phyloP scores from a whole-genome alignment of 2,113 vertebrate species.

The Rutilus rutilus region DNA sequence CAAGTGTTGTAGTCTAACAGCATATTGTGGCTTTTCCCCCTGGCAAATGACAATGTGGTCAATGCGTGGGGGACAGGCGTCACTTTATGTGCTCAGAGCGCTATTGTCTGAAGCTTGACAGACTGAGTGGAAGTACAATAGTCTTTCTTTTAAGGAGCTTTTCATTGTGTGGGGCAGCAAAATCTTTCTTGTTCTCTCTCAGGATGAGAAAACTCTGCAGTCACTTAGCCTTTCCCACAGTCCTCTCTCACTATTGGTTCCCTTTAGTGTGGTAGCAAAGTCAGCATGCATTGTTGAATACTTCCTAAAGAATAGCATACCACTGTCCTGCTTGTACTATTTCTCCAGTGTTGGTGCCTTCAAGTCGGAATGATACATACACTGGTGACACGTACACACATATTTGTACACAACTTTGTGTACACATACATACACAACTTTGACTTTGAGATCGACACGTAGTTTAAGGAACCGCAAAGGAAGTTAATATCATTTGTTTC shows the following conservation, averaged over 20 bases:
- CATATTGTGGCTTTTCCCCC: slow-evolving; percentile 33
- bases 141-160: slow-evolving; percentile 77
- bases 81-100: slow-evolving; percentile 74
- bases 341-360: neutral
- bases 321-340: neutral
- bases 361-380: neutral
- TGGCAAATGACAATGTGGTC: slow-evolving; percentile 40
- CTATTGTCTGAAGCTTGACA: slow-evolving; percentile 73
- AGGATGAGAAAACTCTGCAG: slow-evolving; percentile 81
- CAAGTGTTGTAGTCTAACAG: slow-evolving; percentile 13
- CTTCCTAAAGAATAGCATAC: slow-evolving; percentile 3
- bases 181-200: slow-evolving; percentile 73
- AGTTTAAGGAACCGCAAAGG: neutral
- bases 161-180: slow-evolving; percentile 86
- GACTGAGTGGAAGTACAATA: slow-evolving; percentile 69
- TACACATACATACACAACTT: no score
- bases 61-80: slow-evolving; percentile 47
- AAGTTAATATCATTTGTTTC: neutral
- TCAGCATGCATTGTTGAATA: slow-evolving; percentile 65
- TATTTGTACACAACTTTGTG: no score
- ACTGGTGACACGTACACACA: no score
- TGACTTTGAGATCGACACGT: neutral
- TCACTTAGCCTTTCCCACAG: slow-evolving; percentile 78
- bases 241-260: slow-evolving; percentile 78
- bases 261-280: slow-evolving; percentile 81